A percentile compares a stretch with the other conserved stretches of the same genome.
Conservation (phyloP, 2,797 vertebrate species). For the Tokudaia tokunoshimensis region DNA sequence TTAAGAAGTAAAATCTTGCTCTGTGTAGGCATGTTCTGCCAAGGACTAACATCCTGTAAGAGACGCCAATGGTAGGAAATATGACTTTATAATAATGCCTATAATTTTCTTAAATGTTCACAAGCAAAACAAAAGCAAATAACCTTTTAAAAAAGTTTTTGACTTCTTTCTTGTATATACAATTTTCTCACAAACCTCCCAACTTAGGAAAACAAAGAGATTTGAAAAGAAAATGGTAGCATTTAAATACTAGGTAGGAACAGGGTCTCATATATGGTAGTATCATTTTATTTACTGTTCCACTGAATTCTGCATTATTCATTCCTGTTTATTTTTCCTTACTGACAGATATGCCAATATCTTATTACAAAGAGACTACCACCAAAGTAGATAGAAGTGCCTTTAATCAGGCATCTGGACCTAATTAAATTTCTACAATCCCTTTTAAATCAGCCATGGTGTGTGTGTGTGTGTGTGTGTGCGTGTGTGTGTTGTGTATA, state of each 20-base stretch:
- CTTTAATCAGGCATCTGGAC: slow-evolving; percentile 73
- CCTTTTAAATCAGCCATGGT: slow-evolving; percentile 54
- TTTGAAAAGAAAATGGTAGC: slow-evolving; percentile 74
- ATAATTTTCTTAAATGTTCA: slow-evolving; percentile 57
- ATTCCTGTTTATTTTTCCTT: slow-evolving; percentile 63
- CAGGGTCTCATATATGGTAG: slow-evolving; percentile 61
- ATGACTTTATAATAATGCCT: slow-evolving; percentile 41
- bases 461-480: background rate
- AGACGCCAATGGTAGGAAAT: slow-evolving; percentile 66
- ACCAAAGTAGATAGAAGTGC: slow-evolving; percentile 67
- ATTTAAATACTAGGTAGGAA: slow-evolving; percentile 62
- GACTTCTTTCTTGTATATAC: slow-evolving; percentile 61
- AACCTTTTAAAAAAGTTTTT: background rate
- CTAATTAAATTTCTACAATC: slow-evolving; percentile 65
- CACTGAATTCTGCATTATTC: slow-evolving; percentile 66
- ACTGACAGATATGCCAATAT: slow-evolving; percentile 66
- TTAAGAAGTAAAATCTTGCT: slow-evolving; percentile 82
- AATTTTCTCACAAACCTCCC: slow-evolving; percentile 66
- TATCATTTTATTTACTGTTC: slow-evolving; percentile 71
- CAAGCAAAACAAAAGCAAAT: slow-evolving; percentile 57
- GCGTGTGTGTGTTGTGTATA: background rate
- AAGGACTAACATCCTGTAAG: slow-evolving; percentile 78
- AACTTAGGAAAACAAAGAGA: slow-evolving; percentile 70
- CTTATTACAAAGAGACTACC: slow-evolving; percentile 68
- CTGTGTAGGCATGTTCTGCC: slow-evolving; percentile 77